These are phyloP conservation scores for Rotaria macrura DNA, from an alignment of 2,888 invertebrate species.

Conservation along the genomic window DNA sequence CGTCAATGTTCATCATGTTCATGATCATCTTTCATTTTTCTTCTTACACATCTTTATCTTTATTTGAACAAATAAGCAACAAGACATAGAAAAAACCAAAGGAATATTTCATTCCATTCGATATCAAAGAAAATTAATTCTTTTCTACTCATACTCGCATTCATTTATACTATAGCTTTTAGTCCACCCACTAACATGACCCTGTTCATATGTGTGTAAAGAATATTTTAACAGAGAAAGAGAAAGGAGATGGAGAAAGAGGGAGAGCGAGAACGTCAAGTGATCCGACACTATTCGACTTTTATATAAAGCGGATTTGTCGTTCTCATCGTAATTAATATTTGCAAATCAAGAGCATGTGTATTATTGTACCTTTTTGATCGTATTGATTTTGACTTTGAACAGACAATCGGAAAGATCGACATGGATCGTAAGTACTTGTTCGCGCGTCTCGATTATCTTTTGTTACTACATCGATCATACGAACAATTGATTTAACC, in stretches of 20 bases:
- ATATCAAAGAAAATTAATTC: neutral
- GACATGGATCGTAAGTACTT: constrained; percentile 15
- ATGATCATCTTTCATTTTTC: neutral
- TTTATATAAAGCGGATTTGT: neutral
- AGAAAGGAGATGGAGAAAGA: neutral
- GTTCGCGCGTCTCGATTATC: constrained; percentile 11
- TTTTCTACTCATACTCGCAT: neutral
- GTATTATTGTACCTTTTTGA: neutral
- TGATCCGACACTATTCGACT: neutral
- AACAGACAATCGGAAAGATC: constrained; percentile 8
- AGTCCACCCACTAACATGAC: constrained; percentile 4
- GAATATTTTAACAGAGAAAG: neutral
- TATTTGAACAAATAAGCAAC: constrained; percentile 6
- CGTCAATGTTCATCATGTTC: neutral
- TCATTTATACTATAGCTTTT: neutral
- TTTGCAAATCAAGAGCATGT: neutral
- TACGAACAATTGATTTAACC: constrained; percentile 18
- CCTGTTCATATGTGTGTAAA: neutral
- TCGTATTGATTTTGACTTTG: neutral
- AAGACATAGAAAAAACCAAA: neutral
- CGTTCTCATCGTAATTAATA: constrained; percentile 5
- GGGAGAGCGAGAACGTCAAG: neutral
- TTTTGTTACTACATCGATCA: constrained; percentile 3
- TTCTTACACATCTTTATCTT: neutral
- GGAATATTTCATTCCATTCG: neutral